These are phyloP conservation scores for Lepidurus apus DNA, from an alignment of 1,140 invertebrate genomes.

Conservation along the genomic window DNA sequence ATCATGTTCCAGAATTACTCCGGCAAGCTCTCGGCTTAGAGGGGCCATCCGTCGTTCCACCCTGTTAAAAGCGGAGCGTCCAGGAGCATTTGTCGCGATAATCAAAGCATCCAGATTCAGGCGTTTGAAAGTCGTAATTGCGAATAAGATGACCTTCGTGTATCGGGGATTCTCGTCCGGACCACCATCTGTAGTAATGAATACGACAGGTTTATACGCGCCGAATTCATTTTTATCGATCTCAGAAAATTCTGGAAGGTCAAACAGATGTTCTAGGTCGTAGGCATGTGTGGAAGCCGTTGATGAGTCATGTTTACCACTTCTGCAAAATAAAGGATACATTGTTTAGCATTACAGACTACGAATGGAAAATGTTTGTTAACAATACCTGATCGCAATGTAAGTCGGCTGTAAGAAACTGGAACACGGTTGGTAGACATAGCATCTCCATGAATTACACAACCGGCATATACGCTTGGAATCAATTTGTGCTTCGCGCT, in stretches of 20 bases:
- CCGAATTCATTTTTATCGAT: constrained; percentile 37
- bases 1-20: constrained; percentile 45
- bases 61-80: constrained; percentile 43
- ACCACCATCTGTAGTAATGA: constrained; percentile 44
- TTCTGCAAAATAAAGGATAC: constrained; percentile 35
- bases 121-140: constrained; percentile 43
- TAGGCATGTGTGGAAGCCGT: constrained; percentile 43
- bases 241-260: constrained; percentile 38
- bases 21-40: constrained; percentile 43
- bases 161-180: too few species aligned
- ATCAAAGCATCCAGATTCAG: constrained; percentile 46
- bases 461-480: too few species aligned
- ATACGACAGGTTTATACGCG: constrained; percentile 44
- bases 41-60: constrained; percentile 45
- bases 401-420: constrained; percentile 45
- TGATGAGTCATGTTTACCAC: constrained; percentile 40
- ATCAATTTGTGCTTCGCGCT: too few species aligned
- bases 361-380: background rate
- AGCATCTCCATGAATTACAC: too few species aligned
- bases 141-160: constrained; percentile 41
- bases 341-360: background rate
- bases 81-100: constrained; percentile 46
- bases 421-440: constrained; percentile 36
- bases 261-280: constrained; percentile 42
- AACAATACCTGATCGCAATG: constrained; percentile 40